These are phyloP conservation scores for Watsonalla binaria DNA, from an alignment of 2,888 invertebrate genomes.

Conservation along the genomic window DNA sequence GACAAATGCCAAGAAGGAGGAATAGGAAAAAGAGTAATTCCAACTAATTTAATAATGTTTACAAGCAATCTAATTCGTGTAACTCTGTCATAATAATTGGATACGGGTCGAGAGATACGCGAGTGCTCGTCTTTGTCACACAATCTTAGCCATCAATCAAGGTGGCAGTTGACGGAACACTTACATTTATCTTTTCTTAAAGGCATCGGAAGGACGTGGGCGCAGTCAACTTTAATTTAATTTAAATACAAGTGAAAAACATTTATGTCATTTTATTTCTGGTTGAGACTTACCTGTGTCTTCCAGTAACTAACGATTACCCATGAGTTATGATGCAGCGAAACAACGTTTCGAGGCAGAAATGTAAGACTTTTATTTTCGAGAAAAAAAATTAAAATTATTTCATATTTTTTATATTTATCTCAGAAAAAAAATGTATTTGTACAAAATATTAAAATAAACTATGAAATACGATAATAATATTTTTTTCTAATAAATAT, in stretches of 20 bases:
- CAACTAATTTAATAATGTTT: neutral
- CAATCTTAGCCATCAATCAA: conserved; percentile 58
- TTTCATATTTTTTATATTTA: too few relatives aligned
- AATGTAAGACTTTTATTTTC: too few relatives aligned
- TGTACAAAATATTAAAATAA: too few relatives aligned
- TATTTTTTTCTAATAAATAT: too few relatives aligned
- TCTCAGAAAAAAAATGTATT: too few relatives aligned
- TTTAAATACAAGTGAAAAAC: conserved; percentile 25
- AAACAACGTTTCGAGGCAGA: too few relatives aligned
- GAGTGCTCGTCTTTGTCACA: conserved; percentile 39
- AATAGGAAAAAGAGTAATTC: neutral
- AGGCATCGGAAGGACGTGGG: conserved; percentile 30
- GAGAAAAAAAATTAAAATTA: too few relatives aligned
- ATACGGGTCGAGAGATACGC: conserved; percentile 33
- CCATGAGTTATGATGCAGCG: too few relatives aligned
- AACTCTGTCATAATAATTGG: conserved; percentile 49
- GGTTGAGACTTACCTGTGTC: neutral
- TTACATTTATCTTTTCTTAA: conserved; percentile 61
- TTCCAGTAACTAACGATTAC: too few relatives aligned
- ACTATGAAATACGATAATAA: too few relatives aligned
- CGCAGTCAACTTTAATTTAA: conserved; percentile 37
- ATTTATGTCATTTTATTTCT: conserved; percentile 3
- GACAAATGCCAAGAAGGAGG: too few relatives aligned
- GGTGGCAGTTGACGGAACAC: conserved; percentile 60
- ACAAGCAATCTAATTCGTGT: conserved; percentile 7